Evolutionary conservation across 2,113 vertebrate genomes (phyloP).

Genomic region (Lophura nycthemera): DNA sequence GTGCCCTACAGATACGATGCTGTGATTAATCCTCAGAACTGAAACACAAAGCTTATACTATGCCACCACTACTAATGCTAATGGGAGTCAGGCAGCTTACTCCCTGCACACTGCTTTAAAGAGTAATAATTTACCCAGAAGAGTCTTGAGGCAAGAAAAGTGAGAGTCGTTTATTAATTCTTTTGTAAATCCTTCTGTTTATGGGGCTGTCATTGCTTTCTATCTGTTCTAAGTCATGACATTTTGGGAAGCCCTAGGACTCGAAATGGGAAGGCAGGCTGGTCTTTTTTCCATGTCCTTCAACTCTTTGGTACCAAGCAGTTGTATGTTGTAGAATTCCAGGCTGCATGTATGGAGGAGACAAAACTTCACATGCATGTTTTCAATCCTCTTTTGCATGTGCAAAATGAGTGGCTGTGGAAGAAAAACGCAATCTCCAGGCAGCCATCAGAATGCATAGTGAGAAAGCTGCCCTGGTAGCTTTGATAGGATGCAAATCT

Average conservation of each 20-base stretch:
- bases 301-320: neutral
- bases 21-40: slow-evolving; percentile 53
- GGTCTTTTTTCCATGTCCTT: neutral
- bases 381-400: neutral
- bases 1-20: slow-evolving; percentile 39
- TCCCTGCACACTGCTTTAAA: slow-evolving; percentile 46
- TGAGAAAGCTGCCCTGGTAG: neutral
- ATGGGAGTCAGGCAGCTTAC: slow-evolving; percentile 56
- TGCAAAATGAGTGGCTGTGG: neutral
- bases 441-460: neutral
- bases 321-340: neutral
- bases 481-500: neutral
- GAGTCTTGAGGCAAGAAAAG: slow-evolving; percentile 5
- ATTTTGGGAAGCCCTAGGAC: neutral
- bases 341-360: neutral
- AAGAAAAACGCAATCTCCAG: neutral
- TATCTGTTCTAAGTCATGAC: neutral
- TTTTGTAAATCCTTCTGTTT: slow-evolving; percentile 52
- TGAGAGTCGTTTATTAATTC: slow-evolving; percentile 10
- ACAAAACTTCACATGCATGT: neutral
- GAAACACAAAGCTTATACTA: slow-evolving; percentile 2
- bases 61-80: slow-evolving; percentile 32
- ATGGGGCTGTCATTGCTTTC: neutral
- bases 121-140: slow-evolving; percentile 48
- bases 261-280: neutral